Evolutionary conservation across 2,888 invertebrate genomes (phyloP), one percentile per base, ranked within the genome.

Genomic region (Himalopsyche tibetana): DNA sequence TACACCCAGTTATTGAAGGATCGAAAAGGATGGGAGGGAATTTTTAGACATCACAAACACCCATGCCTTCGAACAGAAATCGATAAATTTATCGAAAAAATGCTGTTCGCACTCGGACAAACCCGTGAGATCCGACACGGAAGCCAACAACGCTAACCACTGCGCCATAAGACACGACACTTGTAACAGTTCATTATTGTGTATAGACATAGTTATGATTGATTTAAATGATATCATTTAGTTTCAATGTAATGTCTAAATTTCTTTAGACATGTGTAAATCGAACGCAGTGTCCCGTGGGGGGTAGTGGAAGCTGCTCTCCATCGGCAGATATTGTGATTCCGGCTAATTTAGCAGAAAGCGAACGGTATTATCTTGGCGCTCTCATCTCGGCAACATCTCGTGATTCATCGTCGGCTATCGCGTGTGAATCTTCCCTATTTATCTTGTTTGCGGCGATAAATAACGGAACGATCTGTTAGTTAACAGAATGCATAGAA

Each of bases 391-490:
- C 28, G 69, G 69, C 69, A 69, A 69, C 69, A 69, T 69, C 86
- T 88, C 88, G 88, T 88, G 88, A 85, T 86, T 81, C 86, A 84
- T 84, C 85, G 81, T 81, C 82, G n/a, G 80, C 82, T 88, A 86
- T 86, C 87, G 85, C 87, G 86, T 89, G 86, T 86, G 87, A 87
- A 88, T 88, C 88, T 88, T 85, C 86, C 85, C 84, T 84, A 86
- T 88, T 89, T 86, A 87, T 87, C 88, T 87, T 88, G 86, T 84
- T 82, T 38, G 80, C 19, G 87, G 81, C 87, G 82, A 89, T 87
- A 89, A 89, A 87, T 88, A 89, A 89, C 86, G 81, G 86, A 36
- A 69, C 80, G 83, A 80, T 74, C 69, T 82, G 51, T 45, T 63
- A 28, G 15, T 40, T 63, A 17, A 42, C 74, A 74, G 74, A 36